Evolutionary conservation across 1,140 invertebrate species (phyloP).

Genomic region (Contarinia nasturtii): DNA sequence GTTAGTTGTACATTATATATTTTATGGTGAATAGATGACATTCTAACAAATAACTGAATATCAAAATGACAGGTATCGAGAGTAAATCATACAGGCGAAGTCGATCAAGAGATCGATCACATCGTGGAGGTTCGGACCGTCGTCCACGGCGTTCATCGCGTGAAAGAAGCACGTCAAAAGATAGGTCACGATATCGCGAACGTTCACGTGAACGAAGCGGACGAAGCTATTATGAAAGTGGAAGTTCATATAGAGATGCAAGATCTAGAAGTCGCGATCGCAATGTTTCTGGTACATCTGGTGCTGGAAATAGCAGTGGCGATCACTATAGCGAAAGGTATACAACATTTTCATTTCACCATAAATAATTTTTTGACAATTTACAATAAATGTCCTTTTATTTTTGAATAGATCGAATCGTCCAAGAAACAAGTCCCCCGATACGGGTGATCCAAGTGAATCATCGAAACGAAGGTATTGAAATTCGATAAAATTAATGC

Average conservation of each 20-base stretch:
- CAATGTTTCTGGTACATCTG: background rate
- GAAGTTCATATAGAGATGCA: background rate
- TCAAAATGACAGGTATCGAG: slow-evolving; percentile 14
- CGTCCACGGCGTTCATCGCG: slow-evolving; percentile 61
- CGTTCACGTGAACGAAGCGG: slow-evolving; percentile 42
- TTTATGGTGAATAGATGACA: slow-evolving; percentile 54
- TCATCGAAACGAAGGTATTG: background rate
- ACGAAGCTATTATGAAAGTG: slow-evolving; percentile 10
- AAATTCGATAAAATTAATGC: background rate
- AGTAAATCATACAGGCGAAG: slow-evolving; percentile 24
- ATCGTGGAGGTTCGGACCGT: slow-evolving; percentile 33
- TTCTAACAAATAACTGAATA: slow-evolving; percentile 81
- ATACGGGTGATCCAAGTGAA: background rate
- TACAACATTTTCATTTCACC: background rate
- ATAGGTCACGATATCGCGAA: slow-evolving; percentile 44
- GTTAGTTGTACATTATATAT: too few species aligned
- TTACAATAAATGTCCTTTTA: background rate
- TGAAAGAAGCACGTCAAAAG: slow-evolving; percentile 45
- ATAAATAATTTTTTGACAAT: background rate
- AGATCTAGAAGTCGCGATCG: background rate
- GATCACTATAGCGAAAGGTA: background rate
- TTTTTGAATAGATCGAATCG: background rate
- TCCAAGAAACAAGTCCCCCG: background rate
- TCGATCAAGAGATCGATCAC: slow-evolving; percentile 56
- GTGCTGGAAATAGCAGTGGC: background rate